Base-by-base conservation (phyloP, 2,888 invertebrate genomes). In the Cataglyphis livida region DNA sequence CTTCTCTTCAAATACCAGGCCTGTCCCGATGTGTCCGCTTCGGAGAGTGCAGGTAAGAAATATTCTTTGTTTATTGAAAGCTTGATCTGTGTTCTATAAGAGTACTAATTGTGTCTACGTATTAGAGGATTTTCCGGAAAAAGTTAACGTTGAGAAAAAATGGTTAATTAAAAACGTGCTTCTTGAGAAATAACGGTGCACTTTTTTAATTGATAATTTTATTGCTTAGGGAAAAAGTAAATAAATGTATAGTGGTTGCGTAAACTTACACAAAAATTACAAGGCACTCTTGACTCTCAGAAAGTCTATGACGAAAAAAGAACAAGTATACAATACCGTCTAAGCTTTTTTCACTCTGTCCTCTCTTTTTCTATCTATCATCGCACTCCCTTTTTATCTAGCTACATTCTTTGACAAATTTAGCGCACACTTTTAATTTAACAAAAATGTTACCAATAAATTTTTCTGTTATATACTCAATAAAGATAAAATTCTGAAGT, bases 1-100 rank as follows among this genome's bases (percentile, higher is more conserved):
- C 96, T 99, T 76, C 96, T 98, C 89, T 97, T 99, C 93, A 97
- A 97, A 95, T 99, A 98, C 95, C 98, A 98, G 94, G 98, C 98
- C 7, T 99, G 99, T 94, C 98, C 98, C 21, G 98, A 98, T 95
- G 97, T 98, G 7, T 96, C 97, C 89, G 98, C 98, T 73, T 98
- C 98, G 0, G 98, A 98, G 94, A 98, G 98, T 94, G 97, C 98
- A 92, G 98, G 98, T 98, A 95, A 95, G 95, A 25, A 25, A 73
- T 12, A 28, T 18, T 44, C 2, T 21, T 57, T 38, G 12, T 76
- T 78, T 78, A 18, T 2, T 2, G 7, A 54, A 44, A 73, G 0
- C 4, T 28, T 51, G 21, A 35, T 61, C 9, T 9, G n/a, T 21
- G 2, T 75, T 48, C 35, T 18, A 6, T 5, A 32, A 75, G 35